Evolutionary conservation across 2,888 invertebrate species (phyloP).

Genomic region (Limulus polyphemus): DNA sequence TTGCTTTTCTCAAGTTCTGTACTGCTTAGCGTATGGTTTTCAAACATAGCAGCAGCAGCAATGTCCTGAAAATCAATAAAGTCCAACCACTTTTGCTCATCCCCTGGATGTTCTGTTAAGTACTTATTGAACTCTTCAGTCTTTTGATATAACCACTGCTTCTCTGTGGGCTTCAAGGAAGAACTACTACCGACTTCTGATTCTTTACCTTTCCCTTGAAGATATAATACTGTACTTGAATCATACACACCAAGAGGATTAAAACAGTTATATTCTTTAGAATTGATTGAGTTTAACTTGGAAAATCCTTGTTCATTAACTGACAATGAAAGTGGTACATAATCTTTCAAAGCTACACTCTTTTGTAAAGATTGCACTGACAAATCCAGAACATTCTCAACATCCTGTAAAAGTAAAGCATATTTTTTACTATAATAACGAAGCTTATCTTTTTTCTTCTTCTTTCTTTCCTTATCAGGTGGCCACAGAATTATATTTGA

Average conservation of each 20-base stretch:
- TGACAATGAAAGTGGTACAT: constrained; percentile 1
- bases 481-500: constrained; percentile 2
- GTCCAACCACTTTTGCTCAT: constrained; percentile 37
- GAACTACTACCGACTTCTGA: constrained; percentile 1
- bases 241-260: constrained; percentile 30
- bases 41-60: background rate
- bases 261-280: background rate
- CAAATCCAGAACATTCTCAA: background rate
- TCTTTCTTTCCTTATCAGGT: constrained; percentile 8
- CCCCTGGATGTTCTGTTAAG: constrained; percentile 33
- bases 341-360: background rate
- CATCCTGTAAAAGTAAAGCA: background rate
- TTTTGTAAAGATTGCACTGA: constrained; percentile 1
- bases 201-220: constrained; percentile 24
- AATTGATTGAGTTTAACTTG: background rate
- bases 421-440: constrained; percentile 31
- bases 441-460: constrained; percentile 16
- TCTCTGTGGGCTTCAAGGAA: constrained; percentile 7
- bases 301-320: background rate
- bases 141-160: constrained; percentile 19
- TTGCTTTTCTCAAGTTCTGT: background rate
- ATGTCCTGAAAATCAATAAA: constrained; percentile 39
- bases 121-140: constrained; percentile 32
- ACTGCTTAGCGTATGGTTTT: constrained; percentile 6
- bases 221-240: constrained; percentile 29